A percentile compares a stretch with the other conserved stretches of the same genome.
Evolutionary conservation across 2,113 vertebrate species (phyloP).

Genomic region (Nerophis lumbriciformis): DNA sequence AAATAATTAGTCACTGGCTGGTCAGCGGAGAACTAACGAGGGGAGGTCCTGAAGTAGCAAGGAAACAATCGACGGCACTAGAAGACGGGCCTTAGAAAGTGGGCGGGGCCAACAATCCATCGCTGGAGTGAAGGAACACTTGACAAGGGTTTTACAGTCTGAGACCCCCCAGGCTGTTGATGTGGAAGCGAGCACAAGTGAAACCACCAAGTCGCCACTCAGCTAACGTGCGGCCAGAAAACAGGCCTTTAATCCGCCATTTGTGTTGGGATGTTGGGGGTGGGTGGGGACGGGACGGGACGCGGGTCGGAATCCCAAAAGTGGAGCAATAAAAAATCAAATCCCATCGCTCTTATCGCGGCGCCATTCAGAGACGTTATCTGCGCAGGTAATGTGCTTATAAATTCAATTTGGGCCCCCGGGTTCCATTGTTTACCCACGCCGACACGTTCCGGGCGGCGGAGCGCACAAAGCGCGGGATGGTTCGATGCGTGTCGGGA

Average conservation of each 20-base stretch:
- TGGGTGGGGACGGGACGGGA: constrained; percentile 16
- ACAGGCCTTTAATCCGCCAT: constrained; percentile 29
- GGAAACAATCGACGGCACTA: constrained; percentile 49
- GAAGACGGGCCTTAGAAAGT: constrained; percentile 40
- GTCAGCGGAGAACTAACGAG: constrained; percentile 22
- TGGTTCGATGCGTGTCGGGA: constrained; percentile 79
- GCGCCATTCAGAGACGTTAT: constrained; percentile 91
- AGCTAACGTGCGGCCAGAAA: constrained; percentile 22
- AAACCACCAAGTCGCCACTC: constrained; percentile 5
- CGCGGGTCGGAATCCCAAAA: constrained; percentile 55
- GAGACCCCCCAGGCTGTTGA: constrained; percentile 69
- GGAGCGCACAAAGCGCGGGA: constrained; percentile 72
- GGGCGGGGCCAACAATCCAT: constrained; percentile 45
- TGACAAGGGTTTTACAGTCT: constrained; percentile 66
- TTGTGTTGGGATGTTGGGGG: constrained; percentile 32
- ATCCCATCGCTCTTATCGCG: constrained; percentile 93
- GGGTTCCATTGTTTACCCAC: constrained; percentile 92
- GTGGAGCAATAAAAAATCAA: constrained; percentile 78
- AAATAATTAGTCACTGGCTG: too few species aligned
- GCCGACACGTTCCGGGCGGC: constrained; percentile 72
- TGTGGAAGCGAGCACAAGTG: constrained; percentile 34
- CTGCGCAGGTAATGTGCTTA: constrained; percentile 91
- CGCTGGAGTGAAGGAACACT: constrained; percentile 57
- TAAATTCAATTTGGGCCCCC: constrained; percentile 89
- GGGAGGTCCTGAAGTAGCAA: constrained; percentile 43